Evolutionary conservation across 1,140 invertebrate genomes (phyloP).

Genomic region (Diprion similis): DNA sequence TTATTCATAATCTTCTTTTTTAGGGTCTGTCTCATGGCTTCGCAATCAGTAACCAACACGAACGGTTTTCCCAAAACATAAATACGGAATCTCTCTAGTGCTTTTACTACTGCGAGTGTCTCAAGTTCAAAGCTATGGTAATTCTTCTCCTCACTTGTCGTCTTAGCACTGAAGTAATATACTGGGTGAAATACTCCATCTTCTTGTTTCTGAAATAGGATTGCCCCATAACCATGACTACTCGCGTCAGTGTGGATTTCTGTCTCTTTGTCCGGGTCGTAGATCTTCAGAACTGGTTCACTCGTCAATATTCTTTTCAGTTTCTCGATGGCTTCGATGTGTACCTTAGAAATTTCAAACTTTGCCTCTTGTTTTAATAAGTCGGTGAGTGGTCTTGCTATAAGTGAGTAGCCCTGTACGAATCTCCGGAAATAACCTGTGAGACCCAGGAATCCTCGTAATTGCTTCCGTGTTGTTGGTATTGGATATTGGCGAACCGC

Average conservation of each 20-base stretch:
- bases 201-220: conserved; percentile 35
- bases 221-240: conserved; percentile 35
- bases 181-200: conserved; percentile 34
- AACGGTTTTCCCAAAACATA: conserved; percentile 28
- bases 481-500: conserved; percentile 43
- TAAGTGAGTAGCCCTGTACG: conserved; percentile 41
- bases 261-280: conserved; percentile 23
- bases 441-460: conserved; percentile 49
- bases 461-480: conserved; percentile 33
- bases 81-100: conserved; percentile 33
- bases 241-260: conserved; percentile 39
- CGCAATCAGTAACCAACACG: conserved; percentile 56
- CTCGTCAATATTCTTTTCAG: conserved; percentile 37
- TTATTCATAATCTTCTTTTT: conserved; percentile 42
- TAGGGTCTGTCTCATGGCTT: conserved; percentile 36
- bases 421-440: conserved; percentile 48
- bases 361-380: conserved; percentile 39
- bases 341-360: conserved; percentile 24
- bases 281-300: conserved; percentile 38
- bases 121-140: conserved; percentile 35
- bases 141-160: conserved; percentile 19
- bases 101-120: conserved; percentile 32
- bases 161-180: conserved; percentile 38
- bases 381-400: conserved; percentile 46
- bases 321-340: conserved; percentile 26